phyloP scores from a whole-genome alignment of 2,113 vertebrate genomes.

The Limnothrissa miodon region DNA sequence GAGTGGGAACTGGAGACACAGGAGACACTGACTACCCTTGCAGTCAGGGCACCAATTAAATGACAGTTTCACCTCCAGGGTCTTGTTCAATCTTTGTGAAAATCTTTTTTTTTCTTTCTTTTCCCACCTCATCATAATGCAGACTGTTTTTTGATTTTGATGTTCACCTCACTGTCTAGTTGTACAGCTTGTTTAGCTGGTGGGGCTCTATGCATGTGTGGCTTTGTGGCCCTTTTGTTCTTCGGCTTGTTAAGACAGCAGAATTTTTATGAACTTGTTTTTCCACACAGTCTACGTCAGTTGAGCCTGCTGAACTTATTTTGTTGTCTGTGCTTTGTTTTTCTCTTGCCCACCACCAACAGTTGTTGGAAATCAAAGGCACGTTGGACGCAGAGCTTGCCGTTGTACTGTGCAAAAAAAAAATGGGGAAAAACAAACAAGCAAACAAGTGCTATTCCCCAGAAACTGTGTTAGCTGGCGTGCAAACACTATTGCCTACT shows the following conservation, averaged over 20 bases:
- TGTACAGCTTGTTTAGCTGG: neutral
- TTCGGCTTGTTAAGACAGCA: constrained; percentile 1
- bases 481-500: constrained; percentile 68
- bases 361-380: constrained; percentile 66
- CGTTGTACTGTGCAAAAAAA: constrained; percentile 48
- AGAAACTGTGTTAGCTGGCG: constrained; percentile 67
- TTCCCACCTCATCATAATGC: neutral
- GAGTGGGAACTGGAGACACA: neutral
- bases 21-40: neutral
- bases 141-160: neutral
- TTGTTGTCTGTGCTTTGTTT: constrained; percentile 51
- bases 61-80: neutral
- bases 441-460: constrained; percentile 68
- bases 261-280: constrained; percentile 55
- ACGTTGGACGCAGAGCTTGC: constrained; percentile 60
- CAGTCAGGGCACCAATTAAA: neutral
- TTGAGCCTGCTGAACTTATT: constrained; percentile 49
- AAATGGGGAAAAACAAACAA: constrained; percentile 47
- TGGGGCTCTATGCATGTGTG: neutral
- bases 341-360: constrained; percentile 54
- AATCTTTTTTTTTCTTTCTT: neutral
- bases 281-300: constrained; percentile 58
- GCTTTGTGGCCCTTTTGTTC: neutral
- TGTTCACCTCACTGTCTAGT: neutral
- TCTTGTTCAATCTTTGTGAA: neutral